Base-by-base conservation (phyloP, 2,797 vertebrate species). In the Leontocebus nigricollis region DNA sequence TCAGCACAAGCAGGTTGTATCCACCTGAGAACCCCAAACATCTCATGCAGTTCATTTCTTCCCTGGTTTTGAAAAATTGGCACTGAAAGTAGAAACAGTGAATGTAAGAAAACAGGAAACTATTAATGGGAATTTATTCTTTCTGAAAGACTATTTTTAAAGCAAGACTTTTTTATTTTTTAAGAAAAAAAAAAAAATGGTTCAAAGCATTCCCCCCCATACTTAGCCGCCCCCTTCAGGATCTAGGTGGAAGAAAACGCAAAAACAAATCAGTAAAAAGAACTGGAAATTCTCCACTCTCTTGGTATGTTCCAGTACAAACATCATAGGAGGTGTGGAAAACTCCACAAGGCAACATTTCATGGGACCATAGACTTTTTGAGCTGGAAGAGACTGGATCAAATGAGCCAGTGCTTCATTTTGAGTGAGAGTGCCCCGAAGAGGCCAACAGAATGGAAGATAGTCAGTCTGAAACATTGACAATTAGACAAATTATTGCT, bases 211-310 rank as follows among this genome's bases (percentile, higher is more conserved):
- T 6, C 15, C 50, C 0, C 17, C 39, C 39, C 39, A 39, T 39
- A 39, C 44, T 46, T 46, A 46, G 44, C 44, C 10, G 9, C 4
- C 3, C 5, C 4, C 6, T 67, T 61, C n/a, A 93, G 52, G 92
- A 90, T 95, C 64, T 50, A 77, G 77, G 84, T 94, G 59, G 72
- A 95, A 96, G 81, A 39, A 93, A 93, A 95, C 64, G 85, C 44
- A 96, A 97, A 97, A 81, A 94, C 41, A 97, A 96, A 94, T 97
- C 92, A 88, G 72, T 83, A 90, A 84, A 96, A 94, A 81, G 90
- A 77, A 87, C 44, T 95, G 85, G 90, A 90, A 93, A 88, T 77
- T 95, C 50, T 94, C 70, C 44, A 85, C 80, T 97, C 20, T 36
- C 57, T 36, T 70, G 46, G 7, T 52, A 61, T 48, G 81, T 75